Evolutionary conservation across 2,113 vertebrate genomes (phyloP).

Genomic region (Heloderma charlesbogerti): DNA sequence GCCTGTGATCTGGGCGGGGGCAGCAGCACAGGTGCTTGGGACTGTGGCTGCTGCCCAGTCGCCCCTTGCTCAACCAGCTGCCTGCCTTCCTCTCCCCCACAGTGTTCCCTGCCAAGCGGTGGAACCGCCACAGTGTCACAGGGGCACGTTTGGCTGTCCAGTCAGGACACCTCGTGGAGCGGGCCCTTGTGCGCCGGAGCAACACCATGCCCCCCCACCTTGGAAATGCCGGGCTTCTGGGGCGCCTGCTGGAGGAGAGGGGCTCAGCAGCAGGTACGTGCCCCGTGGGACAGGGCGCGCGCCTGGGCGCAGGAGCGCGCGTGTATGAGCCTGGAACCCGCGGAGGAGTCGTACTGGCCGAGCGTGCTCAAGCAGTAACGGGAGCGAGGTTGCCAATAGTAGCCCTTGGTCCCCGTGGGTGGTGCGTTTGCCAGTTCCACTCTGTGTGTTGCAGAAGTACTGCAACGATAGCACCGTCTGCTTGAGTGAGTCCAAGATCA

Average conservation of each 20-base stretch:
- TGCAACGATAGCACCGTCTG: too few species aligned
- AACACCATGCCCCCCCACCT: slow-evolving; percentile 93
- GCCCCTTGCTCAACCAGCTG: background rate
- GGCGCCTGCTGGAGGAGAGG: slow-evolving; percentile 81
- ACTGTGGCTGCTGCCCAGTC: fast-evolving
- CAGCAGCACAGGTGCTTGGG: too few species aligned
- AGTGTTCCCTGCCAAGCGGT: slow-evolving; percentile 87
- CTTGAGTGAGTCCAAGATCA: too few species aligned
- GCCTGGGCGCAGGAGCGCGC: fast-evolving
- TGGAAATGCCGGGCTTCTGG: slow-evolving; percentile 83
- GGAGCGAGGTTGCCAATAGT: too few species aligned
- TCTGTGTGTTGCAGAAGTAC: too few species aligned
- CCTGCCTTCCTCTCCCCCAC: background rate
- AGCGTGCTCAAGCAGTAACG: background rate
- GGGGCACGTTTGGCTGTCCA: slow-evolving; percentile 81
- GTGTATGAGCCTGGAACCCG: fast-evolving
- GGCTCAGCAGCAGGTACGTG: slow-evolving; percentile 48
- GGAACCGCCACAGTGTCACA: slow-evolving; percentile 88
- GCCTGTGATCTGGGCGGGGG: background rate
- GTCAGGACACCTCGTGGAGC: slow-evolving; percentile 57
- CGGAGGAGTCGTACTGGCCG: too few species aligned
- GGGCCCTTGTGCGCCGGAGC: slow-evolving; percentile 85
- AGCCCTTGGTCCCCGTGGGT: too few species aligned
- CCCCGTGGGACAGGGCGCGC: background rate
- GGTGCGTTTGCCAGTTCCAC: too few species aligned